Evolutionary conservation across 30 jellyfish, hydroid and myxozoan species (phyloP), one percentile per base, ranked within the genome.

Genomic region (Rhopilema esculentum): DNA sequence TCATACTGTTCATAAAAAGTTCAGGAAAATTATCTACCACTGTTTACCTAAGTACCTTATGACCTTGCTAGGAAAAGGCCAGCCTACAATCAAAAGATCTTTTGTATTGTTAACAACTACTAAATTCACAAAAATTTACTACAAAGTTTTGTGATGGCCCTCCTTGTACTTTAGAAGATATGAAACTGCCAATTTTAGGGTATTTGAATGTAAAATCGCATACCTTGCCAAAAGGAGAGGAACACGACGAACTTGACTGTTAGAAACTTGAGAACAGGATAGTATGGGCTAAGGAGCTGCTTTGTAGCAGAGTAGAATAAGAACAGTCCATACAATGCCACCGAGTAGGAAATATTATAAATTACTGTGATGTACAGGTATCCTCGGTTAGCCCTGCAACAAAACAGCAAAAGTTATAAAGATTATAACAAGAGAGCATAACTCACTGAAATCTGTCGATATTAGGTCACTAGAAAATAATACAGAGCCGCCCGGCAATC

Each of bases 211-310:
- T 1, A n/a, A 4, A 1, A 31, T 49, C 16, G 23, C 96, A 27
- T 73, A 94, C 98, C 98, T 89, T 94, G 98, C 98, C 98, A 94
- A 79, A 94, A 94, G 1, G 98, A 94, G 83, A 94, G 87, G 69
- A 94, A 94, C 29, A 94, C 97, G 27, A 94, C 86, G 40, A 89
- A 94, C 63, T 94, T 94, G 82, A 94, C 97, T 1, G 98, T 94
- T 19, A 90, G 82, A 51, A 94, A 94, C 86, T 94, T 94, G 84
- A 94, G 89, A 23, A 94, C 97, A 49, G 98, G 98, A 63, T 89
- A 94, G 53, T 84, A 94, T 6, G 98, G 98, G 64, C 95, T 85
- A n/a, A 94, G 97, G 20, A 94, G 97, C 16, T 94, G 90, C 49
- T 80, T 88, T 22, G 98, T 94, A 9, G 97, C 97, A 0, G 95